Base-by-base conservation (phyloP, 2,113 vertebrate genomes). In the Okapia johnstoni region DNA sequence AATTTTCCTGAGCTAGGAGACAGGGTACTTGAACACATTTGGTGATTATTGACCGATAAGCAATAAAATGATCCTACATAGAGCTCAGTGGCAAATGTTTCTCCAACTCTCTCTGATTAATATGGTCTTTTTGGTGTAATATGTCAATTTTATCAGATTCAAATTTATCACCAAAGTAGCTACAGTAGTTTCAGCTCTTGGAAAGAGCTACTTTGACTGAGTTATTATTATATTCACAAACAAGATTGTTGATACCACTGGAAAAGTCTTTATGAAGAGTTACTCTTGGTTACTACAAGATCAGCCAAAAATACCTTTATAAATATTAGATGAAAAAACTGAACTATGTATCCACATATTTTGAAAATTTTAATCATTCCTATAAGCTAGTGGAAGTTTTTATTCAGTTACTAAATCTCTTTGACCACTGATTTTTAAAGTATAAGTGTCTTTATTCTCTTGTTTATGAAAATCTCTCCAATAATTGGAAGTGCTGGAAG, bases 71-170 rank as follows among this genome's bases (percentile, higher is more conserved):
- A 89, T 96, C 54, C 40, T 57, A 52, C n/a, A 30, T 96, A 84
- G 90, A 48, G 6, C 48, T 96, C 90, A 94, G 43, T 95, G 77
- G 43, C 0, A 55, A 98, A 92, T 88, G 26, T 87, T 98, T 30
- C 19, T 92, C 10, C 96, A 96, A 58, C 40, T 92, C 33, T 33
- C 83, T 97, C n/a, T 97, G 63, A 96, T 93, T 98, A 97, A 97
- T 97, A 94, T 15, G 63, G 28, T 33, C 40, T 58, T 97, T 95
- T 97, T 87, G 80, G 88, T 96, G 16, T 94, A 92, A 90, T 94
- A 28, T 88, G 89, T 97, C 88, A 92, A 46, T 98, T 98, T 98
- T 94, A 89, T 98, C 96, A 81, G 88, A 97, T 98, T 97, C 50
- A 60, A 94, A 96, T 94, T 97, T 94, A 90, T 97, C 84, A 94